phyloP scores from a whole-genome alignment of 2,888 invertebrate genomes.

The Agapetus fuscipes region DNA sequence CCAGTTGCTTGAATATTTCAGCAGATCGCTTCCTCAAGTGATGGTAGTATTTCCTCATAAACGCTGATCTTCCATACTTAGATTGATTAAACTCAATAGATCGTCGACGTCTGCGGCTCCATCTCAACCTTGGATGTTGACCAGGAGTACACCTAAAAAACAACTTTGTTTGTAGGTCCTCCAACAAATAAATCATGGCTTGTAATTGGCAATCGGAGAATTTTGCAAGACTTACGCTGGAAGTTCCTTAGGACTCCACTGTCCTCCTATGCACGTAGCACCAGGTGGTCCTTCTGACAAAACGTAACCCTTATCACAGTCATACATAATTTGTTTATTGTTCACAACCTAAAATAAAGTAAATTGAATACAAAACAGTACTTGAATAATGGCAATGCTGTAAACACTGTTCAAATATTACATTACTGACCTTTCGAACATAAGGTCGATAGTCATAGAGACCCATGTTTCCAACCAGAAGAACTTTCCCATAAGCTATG shows the following conservation, averaged over 20 bases:
- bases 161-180: conserved; percentile 1
- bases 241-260: conserved; percentile 83
- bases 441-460: conserved; percentile 91
- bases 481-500: conserved; percentile 79
- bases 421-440: conserved; percentile 75
- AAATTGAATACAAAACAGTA: too few species aligned
- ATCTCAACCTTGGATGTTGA: conserved; percentile 77
- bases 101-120: conserved; percentile 60
- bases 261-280: conserved; percentile 89
- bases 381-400: too few species aligned
- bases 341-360: conserved; percentile 51
- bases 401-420: too few species aligned
- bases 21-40: conserved; percentile 27
- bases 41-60: conserved; percentile 38
- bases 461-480: conserved; percentile 92
- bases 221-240: conserved; percentile 66
- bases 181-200: too few species aligned
- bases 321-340: conserved; percentile 93
- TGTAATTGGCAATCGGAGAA: too few species aligned
- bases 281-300: conserved; percentile 82
- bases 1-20: conserved; percentile 12
- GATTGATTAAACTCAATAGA: conserved; percentile 38
- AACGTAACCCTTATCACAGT: conserved; percentile 86
- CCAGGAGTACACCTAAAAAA: conserved; percentile 61
- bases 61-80: conserved; percentile 35